Evolutionary conservation across 92 coral and sea anemone species (phyloP), one percentile per base, ranked within the genome.

Genomic region (Nematostella vectensis): DNA sequence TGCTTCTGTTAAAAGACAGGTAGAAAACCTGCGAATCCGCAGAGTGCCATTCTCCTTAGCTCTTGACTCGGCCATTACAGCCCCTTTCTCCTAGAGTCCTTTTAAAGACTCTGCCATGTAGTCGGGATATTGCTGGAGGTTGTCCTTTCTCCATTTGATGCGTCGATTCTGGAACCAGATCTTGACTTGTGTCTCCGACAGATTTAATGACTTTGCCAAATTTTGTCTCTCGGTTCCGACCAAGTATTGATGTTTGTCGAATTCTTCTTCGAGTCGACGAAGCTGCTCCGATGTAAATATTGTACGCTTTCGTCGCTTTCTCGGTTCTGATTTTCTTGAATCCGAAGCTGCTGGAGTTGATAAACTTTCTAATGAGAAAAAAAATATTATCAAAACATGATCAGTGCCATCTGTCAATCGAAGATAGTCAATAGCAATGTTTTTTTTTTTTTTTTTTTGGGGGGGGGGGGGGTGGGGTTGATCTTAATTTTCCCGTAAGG

Each of bases 111-210:
- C 72, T 47, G 72, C 72, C 72, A 66, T 66, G 53, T 55, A 66
- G 24, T 76, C 82, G 0, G 85, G 81, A 66, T 63, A 84, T 33
- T 79, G 48, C 22, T 79, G 94, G 18, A 80, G 77, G 50, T 91
- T 83, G 56, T 91, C 98, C 45, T 91, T 91, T 43, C 98, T 69
- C 96, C 95, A 91, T 51, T 91, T 91, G 59, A 91, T 91, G 53
- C 98, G 72, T 47, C 98, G 78, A 50, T 91, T 91, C 65, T 91
- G 98, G 25, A 91, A 91, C 98, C 98, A 91, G 29, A 91, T 91
- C 65, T 91, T 91, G 30, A 91, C 98, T 54, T 91, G 98, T 26
- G 94, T 91, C 59, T 91, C 95, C 1, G 95, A 70, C 50, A 91
- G 81, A 66, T 65, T 78, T 25, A 91, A 67, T 25, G 88, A 80